These are phyloP conservation scores for Pelmatolapia mariae DNA, from an alignment of 2,113 vertebrate genomes.

Conservation along the genomic window DNA sequence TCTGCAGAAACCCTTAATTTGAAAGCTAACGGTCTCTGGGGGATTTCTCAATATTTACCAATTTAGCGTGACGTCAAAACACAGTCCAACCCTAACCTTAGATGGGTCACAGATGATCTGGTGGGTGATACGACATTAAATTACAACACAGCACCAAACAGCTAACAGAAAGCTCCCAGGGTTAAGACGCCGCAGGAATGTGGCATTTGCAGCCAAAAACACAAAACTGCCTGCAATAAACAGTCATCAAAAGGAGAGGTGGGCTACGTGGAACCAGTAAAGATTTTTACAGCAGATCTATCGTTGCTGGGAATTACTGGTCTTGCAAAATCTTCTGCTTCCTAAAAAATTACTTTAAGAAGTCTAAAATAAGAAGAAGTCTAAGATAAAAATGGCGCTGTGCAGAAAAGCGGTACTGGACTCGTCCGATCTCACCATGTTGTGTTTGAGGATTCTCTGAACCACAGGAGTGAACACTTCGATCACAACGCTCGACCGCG, in stretches of 20 bases:
- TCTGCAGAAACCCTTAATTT: background rate
- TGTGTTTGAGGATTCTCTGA: conserved; percentile 99
- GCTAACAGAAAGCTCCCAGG: background rate
- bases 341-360: background rate
- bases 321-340: background rate
- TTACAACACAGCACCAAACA: background rate
- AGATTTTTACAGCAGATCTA: background rate
- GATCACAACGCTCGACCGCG: conserved; percentile 97
- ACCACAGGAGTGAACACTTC: conserved; percentile 99
- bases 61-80: background rate
- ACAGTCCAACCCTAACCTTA: background rate
- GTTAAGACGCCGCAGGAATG: background rate
- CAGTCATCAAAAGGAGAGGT: background rate
- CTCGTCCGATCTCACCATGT: conserved; percentile 82
- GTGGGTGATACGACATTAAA: background rate
- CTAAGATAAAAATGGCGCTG: fast-evolving
- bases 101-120: background rate
- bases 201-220: background rate
- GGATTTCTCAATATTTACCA: background rate
- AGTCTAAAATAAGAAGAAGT: background rate
- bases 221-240: background rate
- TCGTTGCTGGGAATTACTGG: background rate
- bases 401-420: background rate
- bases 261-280: background rate
- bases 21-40: background rate